phyloP scores from a whole-genome alignment of 2,888 invertebrate species.

The Ochlodes sylvanus region DNA sequence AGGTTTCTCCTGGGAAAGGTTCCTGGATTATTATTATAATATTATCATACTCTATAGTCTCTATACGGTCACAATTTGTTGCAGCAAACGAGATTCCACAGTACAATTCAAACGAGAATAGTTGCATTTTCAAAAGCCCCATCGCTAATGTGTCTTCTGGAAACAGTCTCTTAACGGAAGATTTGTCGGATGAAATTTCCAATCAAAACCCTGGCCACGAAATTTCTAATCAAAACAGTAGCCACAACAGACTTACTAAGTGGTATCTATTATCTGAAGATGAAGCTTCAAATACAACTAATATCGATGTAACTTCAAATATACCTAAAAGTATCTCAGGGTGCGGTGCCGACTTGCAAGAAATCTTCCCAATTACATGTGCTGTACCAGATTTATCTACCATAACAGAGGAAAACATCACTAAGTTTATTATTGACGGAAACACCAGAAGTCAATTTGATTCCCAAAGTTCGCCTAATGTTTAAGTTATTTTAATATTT shows the following conservation, averaged over 20 bases:
- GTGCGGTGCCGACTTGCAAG: conserved; percentile 61
- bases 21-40: no score
- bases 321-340: conserved; percentile 29
- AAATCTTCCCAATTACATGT: conserved; percentile 69
- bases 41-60: no score
- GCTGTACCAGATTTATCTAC: conserved; percentile 74
- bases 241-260: conserved; percentile 45
- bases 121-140: conserved; percentile 19
- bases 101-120: neutral
- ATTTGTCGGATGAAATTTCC: conserved; percentile 59
- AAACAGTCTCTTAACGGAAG: conserved; percentile 71
- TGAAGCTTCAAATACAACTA: conserved; percentile 58
- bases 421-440: conserved; percentile 46
- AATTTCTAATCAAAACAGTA: conserved; percentile 30
- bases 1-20: no score
- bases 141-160: conserved; percentile 46
- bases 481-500: neutral
- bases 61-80: no score
- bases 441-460: conserved; percentile 8
- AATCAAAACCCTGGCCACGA: conserved; percentile 44
- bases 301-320: conserved; percentile 38
- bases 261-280: conserved; percentile 76
- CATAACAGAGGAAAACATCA: conserved; percentile 61
- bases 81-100: neutral
- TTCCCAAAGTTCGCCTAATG: conserved; percentile 13